A percentile compares a stretch with the other conserved stretches of the same genome.
Evolutionary conservation across 2,797 vertebrate genomes (phyloP).

Genomic region (Erethizon dorsatum): DNA sequence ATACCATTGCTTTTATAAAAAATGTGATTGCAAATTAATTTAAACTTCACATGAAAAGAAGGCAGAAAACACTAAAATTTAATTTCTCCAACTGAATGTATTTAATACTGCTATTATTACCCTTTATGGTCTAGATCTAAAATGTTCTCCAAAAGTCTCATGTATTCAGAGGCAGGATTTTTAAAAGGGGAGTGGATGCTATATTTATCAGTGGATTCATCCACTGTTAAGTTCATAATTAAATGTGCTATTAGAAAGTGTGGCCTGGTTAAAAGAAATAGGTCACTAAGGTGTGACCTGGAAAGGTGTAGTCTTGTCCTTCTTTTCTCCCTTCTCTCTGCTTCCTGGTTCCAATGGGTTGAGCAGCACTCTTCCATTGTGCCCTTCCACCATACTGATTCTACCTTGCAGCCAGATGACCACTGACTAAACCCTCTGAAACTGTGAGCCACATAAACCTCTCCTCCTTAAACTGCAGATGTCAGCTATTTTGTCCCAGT

Average conservation of each 20-base stretch:
- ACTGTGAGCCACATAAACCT: background rate
- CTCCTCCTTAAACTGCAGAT: background rate
- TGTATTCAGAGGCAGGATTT: background rate
- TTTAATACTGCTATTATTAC: background rate
- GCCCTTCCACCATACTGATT: background rate
- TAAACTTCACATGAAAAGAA: conserved; percentile 53
- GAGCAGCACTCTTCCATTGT: background rate
- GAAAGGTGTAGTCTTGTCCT: background rate
- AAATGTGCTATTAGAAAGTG: background rate
- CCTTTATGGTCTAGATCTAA: background rate
- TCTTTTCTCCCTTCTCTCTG: background rate
- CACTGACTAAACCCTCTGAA: background rate
- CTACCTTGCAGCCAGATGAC: background rate
- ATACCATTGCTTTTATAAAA: background rate
- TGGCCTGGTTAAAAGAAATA: background rate
- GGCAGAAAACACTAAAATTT: conserved; percentile 25
- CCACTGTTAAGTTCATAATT: background rate
- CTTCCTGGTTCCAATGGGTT: background rate
- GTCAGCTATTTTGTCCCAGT: background rate
- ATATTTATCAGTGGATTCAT: background rate
- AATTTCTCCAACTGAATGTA: background rate
- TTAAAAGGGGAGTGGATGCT: background rate
- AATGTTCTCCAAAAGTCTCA: background rate
- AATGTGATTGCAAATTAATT: conserved; percentile 50
- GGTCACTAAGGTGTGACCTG: background rate